These are phyloP conservation scores for Cephus rjabovi DNA, from an alignment of 2,888 invertebrate genomes.

Conservation along the genomic window DNA sequence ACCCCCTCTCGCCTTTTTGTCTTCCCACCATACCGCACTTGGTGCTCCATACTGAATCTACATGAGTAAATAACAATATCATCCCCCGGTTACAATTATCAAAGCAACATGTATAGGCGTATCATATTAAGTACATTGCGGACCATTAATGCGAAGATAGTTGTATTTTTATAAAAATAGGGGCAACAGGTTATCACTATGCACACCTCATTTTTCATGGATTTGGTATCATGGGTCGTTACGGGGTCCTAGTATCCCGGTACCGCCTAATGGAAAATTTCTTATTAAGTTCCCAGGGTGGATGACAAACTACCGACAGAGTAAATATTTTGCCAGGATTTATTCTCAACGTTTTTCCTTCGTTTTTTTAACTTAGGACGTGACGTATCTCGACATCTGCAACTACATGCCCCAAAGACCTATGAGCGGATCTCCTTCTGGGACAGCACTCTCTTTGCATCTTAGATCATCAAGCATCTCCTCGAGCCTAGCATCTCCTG, in stretches of 20 bases:
- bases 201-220: slow-evolving; percentile 33
- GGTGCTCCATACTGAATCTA: neutral
- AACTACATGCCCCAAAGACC: slow-evolving; percentile 65
- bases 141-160: slow-evolving; percentile 37
- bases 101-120: slow-evolving; percentile 24
- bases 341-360: neutral
- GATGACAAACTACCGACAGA: neutral
- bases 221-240: slow-evolving; percentile 8
- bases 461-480: slow-evolving; percentile 61
- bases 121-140: slow-evolving; percentile 43
- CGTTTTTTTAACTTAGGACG: slow-evolving; percentile 48
- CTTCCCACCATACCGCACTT: neutral
- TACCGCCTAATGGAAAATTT: neutral
- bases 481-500: slow-evolving; percentile 75
- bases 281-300: neutral
- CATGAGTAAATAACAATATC: slow-evolving; percentile 49
- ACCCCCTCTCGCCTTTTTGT: neutral
- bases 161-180: slow-evolving; percentile 40
- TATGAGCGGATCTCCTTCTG: slow-evolving; percentile 64
- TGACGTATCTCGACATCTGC: slow-evolving; percentile 63
- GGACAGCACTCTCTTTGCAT: slow-evolving; percentile 58
- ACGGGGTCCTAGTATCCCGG: neutral
- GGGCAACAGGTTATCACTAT: slow-evolving; percentile 51
- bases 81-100: slow-evolving; percentile 62
- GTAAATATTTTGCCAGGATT: neutral